Base-by-base conservation (phyloP, 2,797 vertebrate genomes). In the Sebastes minor region DNA sequence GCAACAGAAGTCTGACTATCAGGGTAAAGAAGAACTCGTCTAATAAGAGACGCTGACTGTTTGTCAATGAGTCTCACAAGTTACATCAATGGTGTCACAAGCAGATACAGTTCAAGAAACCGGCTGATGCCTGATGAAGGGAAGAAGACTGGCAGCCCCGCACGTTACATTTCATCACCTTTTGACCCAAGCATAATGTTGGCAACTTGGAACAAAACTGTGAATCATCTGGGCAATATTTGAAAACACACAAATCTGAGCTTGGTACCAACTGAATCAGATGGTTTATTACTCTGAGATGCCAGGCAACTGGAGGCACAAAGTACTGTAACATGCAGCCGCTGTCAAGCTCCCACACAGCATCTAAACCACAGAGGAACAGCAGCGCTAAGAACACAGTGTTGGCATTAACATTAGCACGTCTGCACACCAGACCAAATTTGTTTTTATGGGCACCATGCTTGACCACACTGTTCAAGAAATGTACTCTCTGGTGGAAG, bases 241-340 rank as follows among this genome's bases (percentile, higher is more conserved):
- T 12, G 3, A 14, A 69, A 71, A 62, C 13, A 71, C 10, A 10
- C 23, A 27, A 71, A 60, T 22, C 27, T 72, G 64, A 46, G 22
- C 20, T 61, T 78, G 4, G 76, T 30, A 46, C 22, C 18, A 53
- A 1, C 35, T 69, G 1, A 23, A 23, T 64, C 32, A 60, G 28
- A 46, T 27, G 9, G 52, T 57, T 83, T 64, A 59, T 55, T 67
- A 56, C n/a, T 73, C 49, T 9, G 33, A 69, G 32, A 67, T 25
- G 63, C 42, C 70, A 42, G 74, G 32, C 25, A 69, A 69, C 2
- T 16, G n/a, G 32, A 55, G 63, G 12, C 30, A 62, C 23, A 62
- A 46, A 28, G 8, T 18, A 14, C 70, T 65, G 9, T 46, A 71
- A 55, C 18, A 63, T n/a, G 42, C 25, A 60, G 52, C 25, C 1